Conservation (phyloP, 2,888 invertebrate genomes). For the Chrysina gloriosa region DNA sequence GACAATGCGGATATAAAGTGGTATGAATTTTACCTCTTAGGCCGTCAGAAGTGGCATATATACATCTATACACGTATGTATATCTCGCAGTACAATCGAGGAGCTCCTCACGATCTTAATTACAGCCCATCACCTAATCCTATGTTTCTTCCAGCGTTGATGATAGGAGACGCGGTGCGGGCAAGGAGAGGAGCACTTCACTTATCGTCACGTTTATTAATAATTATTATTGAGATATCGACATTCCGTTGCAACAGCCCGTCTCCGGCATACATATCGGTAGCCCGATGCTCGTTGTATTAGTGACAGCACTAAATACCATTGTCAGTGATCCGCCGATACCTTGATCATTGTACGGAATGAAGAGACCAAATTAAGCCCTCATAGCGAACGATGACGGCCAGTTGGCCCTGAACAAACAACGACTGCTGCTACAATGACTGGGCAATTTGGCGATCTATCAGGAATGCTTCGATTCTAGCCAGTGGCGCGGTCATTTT, state of each 20-base stretch:
- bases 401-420: constrained; percentile 60
- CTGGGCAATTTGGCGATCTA: constrained; percentile 45
- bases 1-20: constrained; percentile 25
- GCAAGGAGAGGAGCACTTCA: constrained; percentile 16
- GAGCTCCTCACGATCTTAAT: constrained; percentile 18
- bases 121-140: constrained; percentile 27
- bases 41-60: neutral
- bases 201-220: constrained; percentile 36
- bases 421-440: constrained; percentile 56
- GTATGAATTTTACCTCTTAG: constrained; percentile 20
- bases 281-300: constrained; percentile 44
- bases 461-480: constrained; percentile 8
- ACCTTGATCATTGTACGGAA: constrained; percentile 49
- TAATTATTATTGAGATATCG: constrained; percentile 33
- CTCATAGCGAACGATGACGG: constrained; percentile 59
- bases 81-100: constrained; percentile 2
- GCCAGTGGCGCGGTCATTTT: constrained; percentile 15
- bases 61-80: neutral
- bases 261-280: constrained; percentile 34
- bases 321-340: constrained; percentile 48
- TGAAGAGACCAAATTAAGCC: constrained; percentile 60
- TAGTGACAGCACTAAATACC: constrained; percentile 49
- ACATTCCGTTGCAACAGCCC: constrained; percentile 19
- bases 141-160: constrained; percentile 10
- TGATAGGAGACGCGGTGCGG: constrained; percentile 4